Conservation (phyloP, 2,888 invertebrate species). For the Glaucopsyche alexis region DNA sequence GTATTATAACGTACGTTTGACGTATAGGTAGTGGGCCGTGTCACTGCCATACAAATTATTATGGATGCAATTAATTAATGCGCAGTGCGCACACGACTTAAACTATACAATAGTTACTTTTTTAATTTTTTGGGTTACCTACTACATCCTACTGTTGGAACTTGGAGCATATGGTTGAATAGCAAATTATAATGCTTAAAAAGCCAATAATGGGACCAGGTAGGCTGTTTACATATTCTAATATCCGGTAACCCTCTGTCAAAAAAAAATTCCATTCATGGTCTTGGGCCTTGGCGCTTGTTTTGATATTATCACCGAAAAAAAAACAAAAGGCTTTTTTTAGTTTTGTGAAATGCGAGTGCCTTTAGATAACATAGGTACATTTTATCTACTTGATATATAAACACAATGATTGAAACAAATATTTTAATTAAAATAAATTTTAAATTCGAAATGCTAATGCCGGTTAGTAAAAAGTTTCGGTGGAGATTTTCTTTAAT, state of each 20-base stretch:
- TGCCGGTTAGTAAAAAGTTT: conserved; percentile 3
- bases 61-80: too few species aligned
- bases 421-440: background rate
- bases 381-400: background rate
- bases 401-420: background rate
- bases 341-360: background rate
- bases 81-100: too few species aligned
- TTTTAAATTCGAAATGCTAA: background rate
- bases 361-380: background rate
- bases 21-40: too few species aligned
- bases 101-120: too few species aligned
- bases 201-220: background rate
- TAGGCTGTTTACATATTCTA: background rate
- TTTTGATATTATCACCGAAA: background rate
- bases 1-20: too few species aligned
- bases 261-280: conserved; percentile 12
- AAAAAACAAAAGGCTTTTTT: background rate
- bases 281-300: background rate
- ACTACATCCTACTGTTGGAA: background rate
- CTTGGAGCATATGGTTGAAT: background rate
- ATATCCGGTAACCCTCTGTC: conserved; percentile 10
- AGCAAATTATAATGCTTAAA: background rate
- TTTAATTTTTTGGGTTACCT: background rate
- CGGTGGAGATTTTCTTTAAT: background rate
- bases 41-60: too few species aligned